Evolutionary conservation across 2,797 vertebrate species (phyloP).

Genomic region (Cottoperca gobio): DNA sequence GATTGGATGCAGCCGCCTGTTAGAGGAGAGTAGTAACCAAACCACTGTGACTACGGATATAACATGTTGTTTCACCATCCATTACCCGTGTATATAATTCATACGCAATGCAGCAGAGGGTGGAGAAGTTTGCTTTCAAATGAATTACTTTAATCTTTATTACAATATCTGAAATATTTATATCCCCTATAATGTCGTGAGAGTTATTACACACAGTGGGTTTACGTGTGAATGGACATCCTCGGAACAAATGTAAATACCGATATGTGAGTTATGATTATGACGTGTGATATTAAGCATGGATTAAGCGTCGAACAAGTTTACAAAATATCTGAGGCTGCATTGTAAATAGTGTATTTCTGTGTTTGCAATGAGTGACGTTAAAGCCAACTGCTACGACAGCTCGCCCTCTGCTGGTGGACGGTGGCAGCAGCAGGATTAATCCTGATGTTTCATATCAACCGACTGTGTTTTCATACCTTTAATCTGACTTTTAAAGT

Average conservation of each 20-base stretch:
- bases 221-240: constrained; percentile 42
- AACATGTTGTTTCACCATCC: constrained; percentile 14
- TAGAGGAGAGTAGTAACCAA: constrained; percentile 69
- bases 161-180: constrained; percentile 44
- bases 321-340: constrained; percentile 67
- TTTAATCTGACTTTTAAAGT: constrained; percentile 3
- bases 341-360: constrained; percentile 72
- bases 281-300: constrained; percentile 60
- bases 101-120: constrained; percentile 28
- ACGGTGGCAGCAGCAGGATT: constrained; percentile 25
- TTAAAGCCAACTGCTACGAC: constrained; percentile 38
- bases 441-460: background rate
- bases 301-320: constrained; percentile 60
- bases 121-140: constrained; percentile 11
- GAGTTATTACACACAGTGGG: constrained; percentile 1
- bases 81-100: constrained; percentile 35
- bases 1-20: constrained; percentile 33
- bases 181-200: constrained; percentile 34
- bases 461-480: constrained; percentile 30
- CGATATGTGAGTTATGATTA: constrained; percentile 36
- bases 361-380: constrained; percentile 46
- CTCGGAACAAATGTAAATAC: constrained; percentile 58
- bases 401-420: constrained; percentile 64
- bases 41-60: constrained; percentile 74
- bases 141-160: constrained; percentile 27